A percentile compares a stretch with the other conserved stretches of the same genome.
Conservation (phyloP, 1,140 invertebrate species). For the Scaptomyza graminum region DNA sequence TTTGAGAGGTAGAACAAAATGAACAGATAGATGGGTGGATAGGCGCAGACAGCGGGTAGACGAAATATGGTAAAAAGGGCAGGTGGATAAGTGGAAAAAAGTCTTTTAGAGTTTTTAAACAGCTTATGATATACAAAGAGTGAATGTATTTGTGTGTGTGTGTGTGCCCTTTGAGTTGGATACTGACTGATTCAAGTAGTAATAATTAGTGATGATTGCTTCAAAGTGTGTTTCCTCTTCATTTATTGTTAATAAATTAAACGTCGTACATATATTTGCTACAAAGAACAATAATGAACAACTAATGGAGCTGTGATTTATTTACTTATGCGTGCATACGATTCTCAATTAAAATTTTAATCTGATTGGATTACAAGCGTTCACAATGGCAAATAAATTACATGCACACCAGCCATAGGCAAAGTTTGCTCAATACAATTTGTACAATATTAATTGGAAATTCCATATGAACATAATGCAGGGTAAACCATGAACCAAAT, state of each 20-base stretch:
- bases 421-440: not conserved
- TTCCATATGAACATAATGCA: not conserved
- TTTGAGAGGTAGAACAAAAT: conserved; percentile 1
- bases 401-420: not conserved
- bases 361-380: not conserved
- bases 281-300: not conserved
- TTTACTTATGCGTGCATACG: not conserved
- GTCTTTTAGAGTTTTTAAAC: conserved; percentile 22
- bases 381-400: not conserved
- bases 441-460: not conserved
- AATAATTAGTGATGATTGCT: not conserved
- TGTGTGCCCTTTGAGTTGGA: not conserved
- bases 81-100: conserved; percentile 2
- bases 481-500: not conserved
- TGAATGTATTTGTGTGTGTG: not conserved
- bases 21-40: conserved; percentile 31
- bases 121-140: conserved; percentile 15
- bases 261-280: not conserved
- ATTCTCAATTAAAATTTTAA: conserved; percentile 1
- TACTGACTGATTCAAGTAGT: not conserved
- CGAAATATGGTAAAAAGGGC: not conserved
- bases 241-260: not conserved
- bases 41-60: conserved; percentile 23
- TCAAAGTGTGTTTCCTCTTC: no score
- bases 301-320: not conserved